These are phyloP conservation scores for Xiphophorus couchianus DNA, from an alignment of 2,113 vertebrate genomes.

Conservation along the genomic window DNA sequence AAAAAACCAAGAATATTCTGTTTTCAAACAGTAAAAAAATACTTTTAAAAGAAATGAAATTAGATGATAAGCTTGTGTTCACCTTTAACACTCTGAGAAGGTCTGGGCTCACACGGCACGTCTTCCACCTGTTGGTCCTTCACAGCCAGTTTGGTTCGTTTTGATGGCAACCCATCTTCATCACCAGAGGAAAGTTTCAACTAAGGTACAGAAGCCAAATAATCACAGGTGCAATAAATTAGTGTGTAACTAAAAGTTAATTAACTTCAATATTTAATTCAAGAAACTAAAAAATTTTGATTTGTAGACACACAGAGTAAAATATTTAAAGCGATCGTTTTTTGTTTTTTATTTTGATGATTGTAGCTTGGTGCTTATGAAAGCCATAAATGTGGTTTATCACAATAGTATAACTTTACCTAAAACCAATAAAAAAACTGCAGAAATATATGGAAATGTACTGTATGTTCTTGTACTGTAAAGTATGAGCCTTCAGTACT, in stretches of 20 bases:
- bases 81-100: constrained; percentile 50
- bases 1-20: background rate
- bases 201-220: constrained; percentile 35
- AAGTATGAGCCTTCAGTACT: too few species aligned
- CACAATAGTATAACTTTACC: background rate
- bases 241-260: background rate
- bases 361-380: too few species aligned
- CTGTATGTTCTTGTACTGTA: too few species aligned
- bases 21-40: background rate
- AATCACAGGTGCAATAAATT: background rate
- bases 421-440: background rate
- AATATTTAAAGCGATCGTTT: background rate
- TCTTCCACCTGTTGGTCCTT: constrained; percentile 16
- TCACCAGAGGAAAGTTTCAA: constrained; percentile 52
- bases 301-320: background rate
- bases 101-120: background rate
- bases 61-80: constrained; percentile 1
- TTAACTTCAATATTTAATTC: background rate
- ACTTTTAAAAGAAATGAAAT: background rate
- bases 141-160: constrained; percentile 64
- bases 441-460: background rate
- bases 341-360: too few species aligned
- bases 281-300: too few species aligned
- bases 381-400: too few species aligned
- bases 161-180: constrained; percentile 42